Evolutionary conservation across 2,888 invertebrate genomes (phyloP).

Genomic region (Nomada hirtipes): DNA sequence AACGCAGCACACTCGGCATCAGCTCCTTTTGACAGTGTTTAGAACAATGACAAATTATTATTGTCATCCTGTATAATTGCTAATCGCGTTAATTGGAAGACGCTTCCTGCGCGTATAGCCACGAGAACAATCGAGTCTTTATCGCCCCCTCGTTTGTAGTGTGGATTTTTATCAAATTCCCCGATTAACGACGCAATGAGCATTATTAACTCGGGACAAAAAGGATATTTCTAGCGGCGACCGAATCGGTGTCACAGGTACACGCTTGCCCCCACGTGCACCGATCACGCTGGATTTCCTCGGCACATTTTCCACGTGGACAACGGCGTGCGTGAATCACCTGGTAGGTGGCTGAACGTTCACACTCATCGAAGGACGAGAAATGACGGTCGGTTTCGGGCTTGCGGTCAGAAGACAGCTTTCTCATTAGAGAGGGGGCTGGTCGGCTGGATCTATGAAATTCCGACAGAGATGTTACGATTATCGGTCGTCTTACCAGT

Average conservation of each 20-base stretch:
- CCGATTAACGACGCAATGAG: background rate
- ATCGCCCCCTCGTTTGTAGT: constrained; percentile 6
- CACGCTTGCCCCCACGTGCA: constrained; percentile 31
- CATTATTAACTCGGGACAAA: background rate
- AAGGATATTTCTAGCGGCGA: background rate
- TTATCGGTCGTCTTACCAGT: constrained; percentile 64
- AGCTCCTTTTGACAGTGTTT: background rate
- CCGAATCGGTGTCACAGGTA: constrained; percentile 30
- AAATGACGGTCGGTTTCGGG: constrained; percentile 52
- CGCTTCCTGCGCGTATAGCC: background rate
- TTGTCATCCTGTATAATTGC: constrained; percentile 24
- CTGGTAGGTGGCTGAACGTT: constrained; percentile 67
- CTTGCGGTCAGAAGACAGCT: constrained; percentile 54
- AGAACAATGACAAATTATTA: constrained; percentile 33
- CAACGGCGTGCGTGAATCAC: constrained; percentile 68
- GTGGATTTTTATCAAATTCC: background rate
- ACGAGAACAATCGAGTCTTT: background rate
- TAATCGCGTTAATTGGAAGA: constrained; percentile 5
- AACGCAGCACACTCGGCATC: constrained; percentile 7
- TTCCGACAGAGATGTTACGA: constrained; percentile 77
- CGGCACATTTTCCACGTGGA: constrained; percentile 67
- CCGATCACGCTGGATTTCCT: constrained; percentile 48
- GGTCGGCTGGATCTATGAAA: constrained; percentile 58
- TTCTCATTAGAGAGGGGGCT: constrained; percentile 65
- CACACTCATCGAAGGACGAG: constrained; percentile 62